These are phyloP conservation scores for Zoanthus sansibaricus DNA, from an alignment of 92 coral and sea anemone species.

Conservation along the genomic window DNA sequence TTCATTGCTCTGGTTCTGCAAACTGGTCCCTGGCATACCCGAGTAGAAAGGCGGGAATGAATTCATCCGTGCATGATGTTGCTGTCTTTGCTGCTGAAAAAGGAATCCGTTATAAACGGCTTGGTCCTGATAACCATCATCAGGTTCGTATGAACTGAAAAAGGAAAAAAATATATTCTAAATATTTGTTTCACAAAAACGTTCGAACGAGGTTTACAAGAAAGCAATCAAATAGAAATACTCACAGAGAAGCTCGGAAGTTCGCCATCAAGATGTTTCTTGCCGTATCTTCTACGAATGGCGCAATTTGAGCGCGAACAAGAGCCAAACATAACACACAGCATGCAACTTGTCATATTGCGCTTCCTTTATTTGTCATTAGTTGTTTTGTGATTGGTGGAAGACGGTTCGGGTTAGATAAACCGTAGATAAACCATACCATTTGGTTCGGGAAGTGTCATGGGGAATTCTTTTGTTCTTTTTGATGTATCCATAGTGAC, in stretches of 20 bases:
- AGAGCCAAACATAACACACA: conserved; percentile 4
- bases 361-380: conserved; percentile 1
- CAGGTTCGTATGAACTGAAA: too few species aligned
- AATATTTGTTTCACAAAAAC: too few species aligned
- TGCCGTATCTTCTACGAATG: conserved; percentile 4
- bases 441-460: too few species aligned
- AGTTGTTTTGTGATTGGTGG: neutral
- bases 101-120: too few species aligned
- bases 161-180: too few species aligned
- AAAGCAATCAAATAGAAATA: conserved; percentile 10
- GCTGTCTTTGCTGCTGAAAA: too few species aligned
- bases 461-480: too few species aligned
- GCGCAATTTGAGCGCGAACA: conserved; percentile 1
- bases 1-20: neutral
- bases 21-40: too few species aligned
- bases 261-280: conserved; percentile 7
- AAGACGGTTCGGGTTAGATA: conserved; percentile 2
- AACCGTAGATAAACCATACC: neutral
- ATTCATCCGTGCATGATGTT: too few species aligned
- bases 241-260: conserved; percentile 4
- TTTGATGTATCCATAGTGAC: neutral
- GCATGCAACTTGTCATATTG: conserved; percentile 7
- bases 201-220: neutral
- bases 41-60: too few species aligned
- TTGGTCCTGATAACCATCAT: too few species aligned